Percentiles rank a stretch among this genome's conserved stretches.
These are phyloP conservation scores for Drosophila putrida DNA, from an alignment of 2,888 invertebrate genomes.

Conservation along the genomic window DNA sequence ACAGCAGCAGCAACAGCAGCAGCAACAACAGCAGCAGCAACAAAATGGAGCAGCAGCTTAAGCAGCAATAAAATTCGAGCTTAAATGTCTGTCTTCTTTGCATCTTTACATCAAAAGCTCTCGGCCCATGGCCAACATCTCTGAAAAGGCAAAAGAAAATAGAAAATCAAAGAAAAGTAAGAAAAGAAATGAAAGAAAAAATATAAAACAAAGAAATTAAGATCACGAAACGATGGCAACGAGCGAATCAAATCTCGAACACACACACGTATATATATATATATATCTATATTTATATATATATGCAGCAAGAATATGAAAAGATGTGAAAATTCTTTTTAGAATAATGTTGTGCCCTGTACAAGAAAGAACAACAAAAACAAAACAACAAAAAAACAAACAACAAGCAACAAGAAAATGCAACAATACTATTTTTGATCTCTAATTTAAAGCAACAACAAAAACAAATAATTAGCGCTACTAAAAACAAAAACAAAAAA, in stretches of 20 bases:
- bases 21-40: conserved; percentile 32
- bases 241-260: conserved; percentile 33
- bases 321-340: background rate
- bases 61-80: conserved; percentile 48
- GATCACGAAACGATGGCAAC: conserved; percentile 19
- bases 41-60: conserved; percentile 30
- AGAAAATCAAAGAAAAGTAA: conserved; percentile 22
- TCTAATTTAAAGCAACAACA: conserved; percentile 64
- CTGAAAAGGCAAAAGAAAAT: background rate
- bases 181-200: conserved; percentile 11
- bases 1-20: conserved; percentile 46
- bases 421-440: conserved; percentile 79
- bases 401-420: conserved; percentile 55
- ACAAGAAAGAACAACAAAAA: conserved; percentile 12
- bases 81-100: conserved; percentile 26
- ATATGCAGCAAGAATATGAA: conserved; percentile 1
- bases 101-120: conserved; percentile 4
- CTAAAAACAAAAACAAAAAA: conserved; percentile 50
- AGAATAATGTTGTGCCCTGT: conserved; percentile 8
- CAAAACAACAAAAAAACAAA: conserved; percentile 6
- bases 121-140: conserved; percentile 3
- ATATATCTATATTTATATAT: background rate
- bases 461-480: conserved; percentile 66
- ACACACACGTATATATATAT: conserved; percentile 12
- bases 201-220: conserved; percentile 7